A percentile compares a stretch with the other conserved stretches of the same genome.
Conservation (phyloP, 2,888 invertebrate genomes). For the Ochropleura leucogaster region DNA sequence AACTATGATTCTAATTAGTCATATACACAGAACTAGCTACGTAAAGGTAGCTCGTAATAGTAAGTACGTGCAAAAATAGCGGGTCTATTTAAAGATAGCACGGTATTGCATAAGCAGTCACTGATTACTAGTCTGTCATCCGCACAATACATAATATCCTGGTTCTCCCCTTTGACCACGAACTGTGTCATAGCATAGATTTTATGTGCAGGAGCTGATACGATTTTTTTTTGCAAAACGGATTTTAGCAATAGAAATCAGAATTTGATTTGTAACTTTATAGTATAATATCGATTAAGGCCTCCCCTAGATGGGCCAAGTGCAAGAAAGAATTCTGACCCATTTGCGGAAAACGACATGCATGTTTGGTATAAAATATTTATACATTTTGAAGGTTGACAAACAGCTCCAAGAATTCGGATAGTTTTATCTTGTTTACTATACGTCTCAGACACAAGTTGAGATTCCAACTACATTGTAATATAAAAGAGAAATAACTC, state of each 20-base stretch:
- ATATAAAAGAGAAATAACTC: neutral
- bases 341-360: no score
- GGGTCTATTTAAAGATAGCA: slow-evolving; percentile 46
- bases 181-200: slow-evolving; percentile 10
- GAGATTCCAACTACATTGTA: neutral
- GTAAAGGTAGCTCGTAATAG: neutral
- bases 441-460: neutral
- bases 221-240: neutral
- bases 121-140: slow-evolving; percentile 35
- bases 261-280: no score
- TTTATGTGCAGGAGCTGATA: neutral
- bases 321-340: no score
- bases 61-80: slow-evolving; percentile 29
- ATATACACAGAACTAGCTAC: neutral
- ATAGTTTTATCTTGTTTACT: slow-evolving; percentile 5
- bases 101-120: slow-evolving; percentile 30
- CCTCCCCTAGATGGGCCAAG: no score
- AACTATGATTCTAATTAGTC: neutral
- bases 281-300: no score
- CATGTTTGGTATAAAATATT: no score
- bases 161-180: slow-evolving; percentile 41
- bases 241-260: neutral
- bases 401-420: neutral
- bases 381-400: neutral
- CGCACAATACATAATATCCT: slow-evolving; percentile 55